Conservation (phyloP, 2,113 vertebrate genomes). For the Bos javanicus region DNA sequence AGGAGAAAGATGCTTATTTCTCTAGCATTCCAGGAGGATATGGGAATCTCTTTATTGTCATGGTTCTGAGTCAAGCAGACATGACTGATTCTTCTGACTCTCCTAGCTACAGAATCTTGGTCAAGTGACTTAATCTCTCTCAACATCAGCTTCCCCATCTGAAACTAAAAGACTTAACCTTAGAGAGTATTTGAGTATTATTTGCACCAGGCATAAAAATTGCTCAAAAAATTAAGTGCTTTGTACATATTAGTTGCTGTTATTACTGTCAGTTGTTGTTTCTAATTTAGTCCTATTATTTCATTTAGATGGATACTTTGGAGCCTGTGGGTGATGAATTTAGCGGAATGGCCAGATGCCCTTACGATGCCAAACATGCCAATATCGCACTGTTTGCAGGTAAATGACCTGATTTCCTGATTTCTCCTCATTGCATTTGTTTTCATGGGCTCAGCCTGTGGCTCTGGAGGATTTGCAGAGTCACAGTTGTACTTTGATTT, state of each 20-base stretch:
- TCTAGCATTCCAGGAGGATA: background rate
- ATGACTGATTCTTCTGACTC: background rate
- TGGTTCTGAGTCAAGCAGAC: background rate
- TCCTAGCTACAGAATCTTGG: background rate
- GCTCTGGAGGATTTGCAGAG: background rate
- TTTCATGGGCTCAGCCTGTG: background rate
- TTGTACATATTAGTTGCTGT: background rate
- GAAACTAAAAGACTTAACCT: background rate
- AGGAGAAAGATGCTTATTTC: background rate
- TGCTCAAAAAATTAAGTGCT: background rate
- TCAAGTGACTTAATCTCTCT: background rate
- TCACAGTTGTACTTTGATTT: background rate
- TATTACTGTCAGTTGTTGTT: background rate
- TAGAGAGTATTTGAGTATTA: background rate
- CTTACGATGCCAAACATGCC: constrained; percentile 98
- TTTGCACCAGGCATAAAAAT: background rate
- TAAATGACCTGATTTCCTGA: constrained; percentile 74
- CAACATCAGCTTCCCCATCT: background rate
- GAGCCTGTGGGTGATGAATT: constrained; percentile 95
- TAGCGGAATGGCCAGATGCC: constrained; percentile 98
- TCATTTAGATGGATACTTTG: constrained; percentile 91
- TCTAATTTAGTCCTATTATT: constrained; percentile 58
- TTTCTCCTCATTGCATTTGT: background rate
- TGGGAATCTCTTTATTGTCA: background rate
- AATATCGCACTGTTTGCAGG: constrained; percentile 97